Base-by-base conservation (phyloP, 1,140 invertebrate species). In the Saccostrea cuccullata region DNA sequence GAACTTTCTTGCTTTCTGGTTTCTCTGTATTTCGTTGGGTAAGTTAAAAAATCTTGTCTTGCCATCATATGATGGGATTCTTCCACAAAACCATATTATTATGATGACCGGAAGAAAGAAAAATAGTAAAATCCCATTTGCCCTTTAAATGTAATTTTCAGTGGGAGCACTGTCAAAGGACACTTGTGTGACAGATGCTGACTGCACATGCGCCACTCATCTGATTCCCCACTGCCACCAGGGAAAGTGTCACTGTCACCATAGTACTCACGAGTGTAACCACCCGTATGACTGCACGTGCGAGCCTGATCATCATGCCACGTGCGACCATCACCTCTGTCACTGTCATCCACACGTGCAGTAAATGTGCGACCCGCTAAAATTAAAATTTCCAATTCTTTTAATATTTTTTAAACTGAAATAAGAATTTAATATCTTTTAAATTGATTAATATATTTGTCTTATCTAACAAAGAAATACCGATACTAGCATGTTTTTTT, bases 241-340 rank as follows among this genome's bases (percentile, higher is more conserved):
- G 13, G 26, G 26, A 6, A 77, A 77, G 26, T 77, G 70, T 17
- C 15, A 36, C 26, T 77, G 70, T 40, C 70, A 77, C 13, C 70
- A 77, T 4, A 77, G 70, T 30, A 77, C 70, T 26, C 70, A 77
- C 70, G 70, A 77, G 26, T 77, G 70, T 15, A 30, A 77, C 15
- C 70, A 77, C 26, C 26, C 26, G 1, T 26, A 77, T 12, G 70
- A 77, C 26, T 77, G 70, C 70, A 36, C 70, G 30, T 77, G 70
- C 30, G 70, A 77, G 0, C 23, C 26, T 12, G 26, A 77, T 17
- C 70, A 77, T 17, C 30, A 77, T 0, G 26, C 70, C 26, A 77
- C 70, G 13, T 77, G 70, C 26, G 70, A 77, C 26, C 23, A 77
- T 77, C 70, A 77, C 12, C 70, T 77, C 70, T 77, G 70, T 77